Conservation (phyloP, 2,888 invertebrate genomes). For the Dioctria linearis region DNA sequence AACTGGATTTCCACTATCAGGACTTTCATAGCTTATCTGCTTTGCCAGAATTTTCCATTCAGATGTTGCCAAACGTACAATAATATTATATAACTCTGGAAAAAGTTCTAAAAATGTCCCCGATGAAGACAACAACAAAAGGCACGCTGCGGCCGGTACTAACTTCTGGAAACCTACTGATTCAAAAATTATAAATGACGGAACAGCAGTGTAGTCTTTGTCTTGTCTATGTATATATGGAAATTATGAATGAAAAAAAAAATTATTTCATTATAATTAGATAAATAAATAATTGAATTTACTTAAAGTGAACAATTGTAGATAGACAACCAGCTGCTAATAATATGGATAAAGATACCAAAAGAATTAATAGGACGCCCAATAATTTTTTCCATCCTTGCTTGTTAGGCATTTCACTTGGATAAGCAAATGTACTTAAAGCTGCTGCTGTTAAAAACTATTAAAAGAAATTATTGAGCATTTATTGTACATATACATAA, state of each 20-base stretch:
- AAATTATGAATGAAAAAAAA: not conserved
- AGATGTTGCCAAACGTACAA: constrained; percentile 73
- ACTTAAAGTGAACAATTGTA: constrained; percentile 69
- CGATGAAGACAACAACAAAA: constrained; percentile 73
- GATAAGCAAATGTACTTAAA: constrained; percentile 67
- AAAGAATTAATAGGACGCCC: constrained; percentile 62
- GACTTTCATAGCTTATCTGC: constrained; percentile 73
- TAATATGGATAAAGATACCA: constrained; percentile 65
- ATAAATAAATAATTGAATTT: constrained; percentile 15
- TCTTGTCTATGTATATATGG: constrained; percentile 62
- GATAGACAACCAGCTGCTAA: constrained; percentile 68
- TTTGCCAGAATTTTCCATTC: constrained; percentile 74
- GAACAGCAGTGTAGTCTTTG: constrained; percentile 69
- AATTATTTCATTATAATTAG: constrained; percentile 34
- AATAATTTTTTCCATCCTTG: constrained; percentile 64
- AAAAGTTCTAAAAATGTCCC: constrained; percentile 74
- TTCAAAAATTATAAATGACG: constrained; percentile 73
- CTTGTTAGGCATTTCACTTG: constrained; percentile 65
- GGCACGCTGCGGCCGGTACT: constrained; percentile 73
- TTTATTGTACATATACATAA: not conserved
- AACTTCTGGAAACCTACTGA: constrained; percentile 73
- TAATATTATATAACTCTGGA: constrained; percentile 72
- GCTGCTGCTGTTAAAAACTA: constrained; percentile 67
- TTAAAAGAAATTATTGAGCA: constrained; percentile 32
- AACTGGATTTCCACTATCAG: constrained; percentile 74